Conservation (phyloP, 2,797 vertebrate genomes). For the Sebastiscus albofasciatus region DNA sequence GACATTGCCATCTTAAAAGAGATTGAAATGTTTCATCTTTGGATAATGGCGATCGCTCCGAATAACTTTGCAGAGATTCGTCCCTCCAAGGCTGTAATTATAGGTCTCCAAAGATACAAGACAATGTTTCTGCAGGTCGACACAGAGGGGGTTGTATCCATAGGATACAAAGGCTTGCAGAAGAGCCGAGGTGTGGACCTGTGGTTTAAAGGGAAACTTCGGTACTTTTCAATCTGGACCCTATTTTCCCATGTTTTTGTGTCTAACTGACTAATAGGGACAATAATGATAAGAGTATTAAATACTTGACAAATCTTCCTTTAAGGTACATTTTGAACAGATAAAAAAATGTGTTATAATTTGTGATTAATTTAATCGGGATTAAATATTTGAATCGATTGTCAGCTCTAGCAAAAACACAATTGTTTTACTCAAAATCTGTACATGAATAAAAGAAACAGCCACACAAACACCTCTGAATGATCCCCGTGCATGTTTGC, state of each 20-base stretch:
- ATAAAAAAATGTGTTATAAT: too few species aligned
- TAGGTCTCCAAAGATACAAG: not conserved
- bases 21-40: not conserved
- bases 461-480: not conserved
- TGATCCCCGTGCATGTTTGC: not conserved
- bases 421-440: not conserved
- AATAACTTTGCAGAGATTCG: not conserved
- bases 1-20: not conserved
- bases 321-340: too few species aligned
- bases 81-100: not conserved
- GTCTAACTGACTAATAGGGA: too few species aligned
- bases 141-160: not conserved
- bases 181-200: not conserved
- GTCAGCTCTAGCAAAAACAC: not conserved
- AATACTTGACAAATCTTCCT: too few species aligned
- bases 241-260: not conserved
- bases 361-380: accelerated
- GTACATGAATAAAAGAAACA: not conserved
- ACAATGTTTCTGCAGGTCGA: not conserved
- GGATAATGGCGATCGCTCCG: not conserved
- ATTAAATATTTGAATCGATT: too few species aligned
- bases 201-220: not conserved
- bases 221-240: not conserved
- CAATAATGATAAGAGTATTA: too few species aligned
- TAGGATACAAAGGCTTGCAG: not conserved